Evolutionary conservation across 2,797 vertebrate species (phyloP).

Genomic region (Acanthiza pusilla): DNA sequence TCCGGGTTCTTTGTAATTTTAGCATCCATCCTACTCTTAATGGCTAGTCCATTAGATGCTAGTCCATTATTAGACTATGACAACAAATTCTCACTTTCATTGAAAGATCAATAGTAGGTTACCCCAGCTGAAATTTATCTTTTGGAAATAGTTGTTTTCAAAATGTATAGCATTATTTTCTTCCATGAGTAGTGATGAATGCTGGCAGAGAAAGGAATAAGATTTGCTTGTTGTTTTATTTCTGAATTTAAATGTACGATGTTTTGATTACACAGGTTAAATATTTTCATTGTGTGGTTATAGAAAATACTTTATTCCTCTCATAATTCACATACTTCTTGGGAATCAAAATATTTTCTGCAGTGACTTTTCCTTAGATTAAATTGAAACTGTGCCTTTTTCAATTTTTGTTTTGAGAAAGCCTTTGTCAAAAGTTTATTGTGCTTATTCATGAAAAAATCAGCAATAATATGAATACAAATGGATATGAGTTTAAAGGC

Average conservation of each 20-base stretch:
- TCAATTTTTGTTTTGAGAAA: not conserved
- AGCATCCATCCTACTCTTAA: not conserved
- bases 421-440: not conserved
- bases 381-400: not conserved
- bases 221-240: not conserved
- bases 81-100: not conserved
- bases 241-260: not conserved
- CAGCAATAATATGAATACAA: not conserved
- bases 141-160: not conserved
- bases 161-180: not conserved
- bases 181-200: not conserved
- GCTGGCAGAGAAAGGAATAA: not conserved
- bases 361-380: not conserved
- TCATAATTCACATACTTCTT: not conserved
- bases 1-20: not conserved
- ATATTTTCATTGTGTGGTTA: not conserved
- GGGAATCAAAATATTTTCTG: not conserved
- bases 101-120: not conserved
- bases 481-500: not conserved
- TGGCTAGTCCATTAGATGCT: not conserved
- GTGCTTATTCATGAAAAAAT: not conserved
- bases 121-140: not conserved
- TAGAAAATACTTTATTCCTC: not conserved
- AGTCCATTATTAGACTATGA: not conserved
- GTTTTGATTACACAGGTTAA: not conserved